These are phyloP conservation scores for Epistrophe grossulariae DNA, from an alignment of 2,888 invertebrate genomes.

Conservation along the genomic window DNA sequence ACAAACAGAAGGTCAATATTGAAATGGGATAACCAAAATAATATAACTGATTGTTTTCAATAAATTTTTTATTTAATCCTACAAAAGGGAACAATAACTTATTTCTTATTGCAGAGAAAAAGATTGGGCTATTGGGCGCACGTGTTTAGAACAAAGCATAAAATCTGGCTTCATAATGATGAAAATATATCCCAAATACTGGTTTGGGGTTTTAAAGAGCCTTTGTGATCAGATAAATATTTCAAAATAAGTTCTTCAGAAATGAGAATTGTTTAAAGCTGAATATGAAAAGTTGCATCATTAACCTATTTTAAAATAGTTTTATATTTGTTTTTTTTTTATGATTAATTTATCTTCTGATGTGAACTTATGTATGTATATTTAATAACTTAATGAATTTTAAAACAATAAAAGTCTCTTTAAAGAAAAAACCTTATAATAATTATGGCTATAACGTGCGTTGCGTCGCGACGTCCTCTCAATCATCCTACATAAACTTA, in stretches of 20 bases:
- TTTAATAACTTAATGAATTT: background rate
- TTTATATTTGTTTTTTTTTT: too few relatives aligned
- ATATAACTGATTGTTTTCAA: background rate
- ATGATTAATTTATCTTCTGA: too few relatives aligned
- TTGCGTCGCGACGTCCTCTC: background rate
- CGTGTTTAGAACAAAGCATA: background rate
- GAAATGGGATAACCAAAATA: background rate
- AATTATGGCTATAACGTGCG: background rate
- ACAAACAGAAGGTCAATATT: background rate
- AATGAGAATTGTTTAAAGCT: too few relatives aligned
- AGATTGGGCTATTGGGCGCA: background rate
- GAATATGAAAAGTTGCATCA: too few relatives aligned
- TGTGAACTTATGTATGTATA: too few relatives aligned
- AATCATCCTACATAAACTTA: background rate
- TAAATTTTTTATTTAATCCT: background rate
- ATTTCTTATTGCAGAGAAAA: background rate
- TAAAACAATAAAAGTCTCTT: background rate
- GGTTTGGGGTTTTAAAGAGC: too few relatives aligned
- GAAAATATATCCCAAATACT: too few relatives aligned
- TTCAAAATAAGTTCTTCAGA: too few relatives aligned
- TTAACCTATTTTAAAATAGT: too few relatives aligned
- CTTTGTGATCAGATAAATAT: too few relatives aligned
- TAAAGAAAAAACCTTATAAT: background rate
- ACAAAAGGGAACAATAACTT: background rate
- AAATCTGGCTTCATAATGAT: too few relatives aligned